phyloP scores from a whole-genome alignment of 2,113 vertebrate species.

The Hippocampus abdominalis region DNA sequence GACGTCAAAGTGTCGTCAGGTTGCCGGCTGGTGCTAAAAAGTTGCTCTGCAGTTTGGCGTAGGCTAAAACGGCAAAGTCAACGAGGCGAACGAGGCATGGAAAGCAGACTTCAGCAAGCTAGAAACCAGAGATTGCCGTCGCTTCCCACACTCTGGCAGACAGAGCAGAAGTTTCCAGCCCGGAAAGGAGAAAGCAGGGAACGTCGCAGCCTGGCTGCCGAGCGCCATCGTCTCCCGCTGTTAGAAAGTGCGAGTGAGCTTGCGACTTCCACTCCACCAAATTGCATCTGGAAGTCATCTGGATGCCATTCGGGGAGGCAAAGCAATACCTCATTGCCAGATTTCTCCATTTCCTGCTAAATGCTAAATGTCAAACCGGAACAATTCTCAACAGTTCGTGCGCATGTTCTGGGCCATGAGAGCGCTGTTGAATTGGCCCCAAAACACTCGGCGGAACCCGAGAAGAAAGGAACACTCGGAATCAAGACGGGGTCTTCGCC shows the following conservation, averaged over 20 bases:
- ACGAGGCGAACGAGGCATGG: not conserved
- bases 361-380: not conserved
- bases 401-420: not conserved
- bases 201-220: conserved; percentile 52
- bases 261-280: not conserved
- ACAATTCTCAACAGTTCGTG: not conserved
- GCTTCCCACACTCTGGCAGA: conserved; percentile 58
- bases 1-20: not conserved
- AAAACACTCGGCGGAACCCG: not conserved
- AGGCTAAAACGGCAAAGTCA: not conserved
- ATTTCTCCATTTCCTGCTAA: conserved; percentile 11
- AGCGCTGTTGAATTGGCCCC: not conserved
- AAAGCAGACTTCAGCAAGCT: conserved; percentile 53
- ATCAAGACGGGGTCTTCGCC: too few relatives aligned
- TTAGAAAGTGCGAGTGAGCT: not conserved
- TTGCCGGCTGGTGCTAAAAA: not conserved
- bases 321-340: conserved; percentile 29
- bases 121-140: conserved; percentile 58
- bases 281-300: conserved; percentile 40
- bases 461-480: too few relatives aligned
- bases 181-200: conserved; percentile 67
- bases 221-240: not conserved
- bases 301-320: conserved; percentile 6
- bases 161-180: conserved; percentile 65
- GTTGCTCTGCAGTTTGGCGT: not conserved